These are phyloP conservation scores for Trididemnum miniatum DNA, from an alignment of 23 tunicate species.

Conservation along the genomic window DNA sequence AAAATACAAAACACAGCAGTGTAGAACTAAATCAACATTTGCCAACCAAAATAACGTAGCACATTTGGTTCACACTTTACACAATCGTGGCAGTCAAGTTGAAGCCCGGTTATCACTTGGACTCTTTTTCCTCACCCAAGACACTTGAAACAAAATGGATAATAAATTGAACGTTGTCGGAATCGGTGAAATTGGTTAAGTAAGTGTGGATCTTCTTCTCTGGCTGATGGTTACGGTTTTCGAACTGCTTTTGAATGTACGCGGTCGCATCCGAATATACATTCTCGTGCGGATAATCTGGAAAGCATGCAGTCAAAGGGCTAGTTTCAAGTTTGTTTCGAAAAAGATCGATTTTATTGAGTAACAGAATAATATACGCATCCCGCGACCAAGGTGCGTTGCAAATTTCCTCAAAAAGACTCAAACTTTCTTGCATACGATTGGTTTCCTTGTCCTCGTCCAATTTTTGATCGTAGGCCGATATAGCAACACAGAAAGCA, in stretches of 20 bases:
- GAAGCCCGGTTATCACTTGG: conserved; percentile 62
- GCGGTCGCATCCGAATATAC: conserved; percentile 61
- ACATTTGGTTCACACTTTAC: too few relatives aligned
- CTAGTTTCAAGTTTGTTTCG: conserved; percentile 50
- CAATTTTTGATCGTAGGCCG: conserved; percentile 78
- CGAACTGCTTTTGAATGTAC: conserved; percentile 58
- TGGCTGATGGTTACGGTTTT: conserved; percentile 57
- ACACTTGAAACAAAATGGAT: conserved; percentile 87
- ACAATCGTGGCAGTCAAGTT: too few relatives aligned
- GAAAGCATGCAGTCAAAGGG: conserved; percentile 68
- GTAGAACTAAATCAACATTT: too few relatives aligned
- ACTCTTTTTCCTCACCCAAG: too few relatives aligned
- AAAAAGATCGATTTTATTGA: conserved; percentile 80
- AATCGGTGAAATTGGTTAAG: conserved; percentile 90
- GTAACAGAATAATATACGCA: conserved; percentile 75
- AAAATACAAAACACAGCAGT: too few relatives aligned
- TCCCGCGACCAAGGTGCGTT: conserved; percentile 69
- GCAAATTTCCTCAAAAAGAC: conserved; percentile 75
- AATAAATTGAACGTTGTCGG: conserved; percentile 83
- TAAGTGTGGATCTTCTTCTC: conserved; percentile 80
- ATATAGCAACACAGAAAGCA: conserved; percentile 90
- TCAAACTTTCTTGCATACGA: conserved; percentile 90
- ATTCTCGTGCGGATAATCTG: conserved; percentile 57
- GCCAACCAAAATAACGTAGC: too few relatives aligned
- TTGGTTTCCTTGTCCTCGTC: conserved; percentile 92